Evolutionary conservation across 2,888 invertebrate species (phyloP).

Genomic region (Meganola albula): DNA sequence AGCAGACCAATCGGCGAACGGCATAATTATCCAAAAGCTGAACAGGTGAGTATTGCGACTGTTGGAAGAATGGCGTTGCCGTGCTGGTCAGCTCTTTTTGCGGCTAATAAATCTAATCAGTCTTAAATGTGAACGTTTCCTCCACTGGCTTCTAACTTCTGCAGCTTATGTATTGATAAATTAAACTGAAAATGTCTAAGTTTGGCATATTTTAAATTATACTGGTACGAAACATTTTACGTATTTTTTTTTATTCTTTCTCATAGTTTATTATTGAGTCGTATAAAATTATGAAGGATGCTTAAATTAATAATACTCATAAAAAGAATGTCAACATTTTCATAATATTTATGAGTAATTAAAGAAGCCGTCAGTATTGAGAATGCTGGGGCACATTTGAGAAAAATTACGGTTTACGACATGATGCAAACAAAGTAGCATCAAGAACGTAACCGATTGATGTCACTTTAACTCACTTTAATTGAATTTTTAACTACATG

Average conservation of each 20-base stretch:
- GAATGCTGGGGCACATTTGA: constrained; percentile 41
- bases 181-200: too few species aligned
- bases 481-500: constrained; percentile 54
- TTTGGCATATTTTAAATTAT: too few species aligned
- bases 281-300: constrained; percentile 42
- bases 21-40: too few species aligned
- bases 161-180: too few species aligned
- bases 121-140: too few species aligned
- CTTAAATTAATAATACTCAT: constrained; percentile 55
- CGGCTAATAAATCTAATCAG: too few species aligned
- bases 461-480: constrained; percentile 47
- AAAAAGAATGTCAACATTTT: constrained; percentile 64
- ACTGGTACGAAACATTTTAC: too few species aligned
- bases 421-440: constrained; percentile 57
- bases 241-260: constrained; percentile 25
- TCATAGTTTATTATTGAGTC: constrained; percentile 31
- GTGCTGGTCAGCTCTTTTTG: too few species aligned
- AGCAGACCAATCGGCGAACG: too few species aligned
- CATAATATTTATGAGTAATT: constrained; percentile 69
- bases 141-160: too few species aligned
- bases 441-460: constrained; percentile 40
- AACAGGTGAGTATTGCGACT: too few species aligned
- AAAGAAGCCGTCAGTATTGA: constrained; percentile 58
- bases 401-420: constrained; percentile 54
- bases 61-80: too few species aligned